Evolutionary conservation across 2,113 vertebrate species (phyloP).

Genomic region (Naja naja): DNA sequence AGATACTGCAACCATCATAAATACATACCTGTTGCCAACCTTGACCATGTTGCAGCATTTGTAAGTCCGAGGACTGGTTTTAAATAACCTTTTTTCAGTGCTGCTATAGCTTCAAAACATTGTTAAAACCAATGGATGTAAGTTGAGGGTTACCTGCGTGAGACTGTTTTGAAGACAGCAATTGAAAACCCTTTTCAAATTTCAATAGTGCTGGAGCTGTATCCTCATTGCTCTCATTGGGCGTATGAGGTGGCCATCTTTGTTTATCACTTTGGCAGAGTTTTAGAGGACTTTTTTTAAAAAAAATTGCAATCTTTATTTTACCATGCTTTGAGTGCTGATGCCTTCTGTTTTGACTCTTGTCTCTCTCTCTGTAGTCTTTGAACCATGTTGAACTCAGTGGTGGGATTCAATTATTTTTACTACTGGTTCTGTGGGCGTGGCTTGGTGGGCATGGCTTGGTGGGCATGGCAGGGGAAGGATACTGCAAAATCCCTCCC

Average conservation of each 20-base stretch:
- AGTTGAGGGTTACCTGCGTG: not conserved
- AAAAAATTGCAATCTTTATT: not conserved
- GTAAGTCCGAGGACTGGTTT: not conserved
- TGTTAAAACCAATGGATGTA: not conserved
- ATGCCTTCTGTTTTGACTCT: not conserved
- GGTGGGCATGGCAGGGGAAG: too few relatives aligned
- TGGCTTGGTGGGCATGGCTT: too few relatives aligned
- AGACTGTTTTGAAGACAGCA: not conserved
- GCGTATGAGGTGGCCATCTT: not conserved
- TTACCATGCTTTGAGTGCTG: not conserved
- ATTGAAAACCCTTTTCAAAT: not conserved
- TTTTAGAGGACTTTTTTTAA: not conserved
- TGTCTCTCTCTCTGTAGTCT: not conserved
- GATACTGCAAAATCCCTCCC: too few relatives aligned
- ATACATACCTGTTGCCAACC: not conserved
- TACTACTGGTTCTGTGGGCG: too few relatives aligned
- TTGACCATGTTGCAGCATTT: not conserved
- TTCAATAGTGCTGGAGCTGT: not conserved
- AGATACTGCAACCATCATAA: not conserved
- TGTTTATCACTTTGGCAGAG: not conserved
- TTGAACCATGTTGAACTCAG: not conserved
- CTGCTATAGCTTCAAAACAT: not conserved
- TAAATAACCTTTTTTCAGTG: not conserved
- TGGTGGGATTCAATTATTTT: too few relatives aligned
- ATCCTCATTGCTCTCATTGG: not conserved